Conservation (phyloP, 2,888 invertebrate species). For the Zygaena filipendulae region DNA sequence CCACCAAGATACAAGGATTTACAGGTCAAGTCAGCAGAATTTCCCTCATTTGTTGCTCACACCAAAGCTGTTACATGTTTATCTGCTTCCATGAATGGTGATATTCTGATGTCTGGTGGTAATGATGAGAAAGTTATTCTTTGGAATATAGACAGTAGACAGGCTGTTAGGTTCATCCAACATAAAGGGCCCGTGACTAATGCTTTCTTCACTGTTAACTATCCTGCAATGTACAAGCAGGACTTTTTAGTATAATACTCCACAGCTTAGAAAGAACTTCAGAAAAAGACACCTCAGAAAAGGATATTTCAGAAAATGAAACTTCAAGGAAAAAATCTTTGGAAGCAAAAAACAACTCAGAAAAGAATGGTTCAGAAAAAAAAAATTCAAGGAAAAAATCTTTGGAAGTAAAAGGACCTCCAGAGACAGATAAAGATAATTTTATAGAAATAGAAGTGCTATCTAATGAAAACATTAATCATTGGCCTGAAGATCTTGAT, state of each 20-base stretch:
- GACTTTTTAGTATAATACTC: conserved; percentile 64
- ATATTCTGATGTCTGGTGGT: conserved; percentile 79
- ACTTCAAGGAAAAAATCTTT: too few species aligned
- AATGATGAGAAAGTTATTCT: conserved; percentile 78
- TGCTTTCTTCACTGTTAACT: conserved; percentile 71
- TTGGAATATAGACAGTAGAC: conserved; percentile 84
- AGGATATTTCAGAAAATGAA: too few species aligned
- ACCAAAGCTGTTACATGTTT: conserved; percentile 76
- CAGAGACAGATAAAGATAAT: conserved; percentile 62
- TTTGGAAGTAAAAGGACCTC: conserved; percentile 74
- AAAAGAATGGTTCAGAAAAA: too few species aligned
- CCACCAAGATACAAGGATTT: conserved; percentile 75
- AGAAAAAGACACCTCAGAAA: conserved; percentile 65
- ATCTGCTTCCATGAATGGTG: conserved; percentile 77
- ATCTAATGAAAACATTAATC: conserved; percentile 39
- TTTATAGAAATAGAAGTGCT: conserved; percentile 50
- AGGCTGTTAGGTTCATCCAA: conserved; percentile 74
- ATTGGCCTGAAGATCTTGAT: conserved; percentile 43
- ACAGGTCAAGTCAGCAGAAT: conserved; percentile 67
- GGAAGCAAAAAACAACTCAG: too few species aligned
- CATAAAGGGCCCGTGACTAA: conserved; percentile 83
- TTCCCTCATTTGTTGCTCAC: conserved; percentile 72
- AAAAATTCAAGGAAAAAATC: too few species aligned
- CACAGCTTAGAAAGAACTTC: conserved; percentile 73
- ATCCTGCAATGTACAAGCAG: conserved; percentile 68